Evolutionary conservation across 2,888 invertebrate genomes (phyloP).

Genomic region (Punctoribates punctum): DNA sequence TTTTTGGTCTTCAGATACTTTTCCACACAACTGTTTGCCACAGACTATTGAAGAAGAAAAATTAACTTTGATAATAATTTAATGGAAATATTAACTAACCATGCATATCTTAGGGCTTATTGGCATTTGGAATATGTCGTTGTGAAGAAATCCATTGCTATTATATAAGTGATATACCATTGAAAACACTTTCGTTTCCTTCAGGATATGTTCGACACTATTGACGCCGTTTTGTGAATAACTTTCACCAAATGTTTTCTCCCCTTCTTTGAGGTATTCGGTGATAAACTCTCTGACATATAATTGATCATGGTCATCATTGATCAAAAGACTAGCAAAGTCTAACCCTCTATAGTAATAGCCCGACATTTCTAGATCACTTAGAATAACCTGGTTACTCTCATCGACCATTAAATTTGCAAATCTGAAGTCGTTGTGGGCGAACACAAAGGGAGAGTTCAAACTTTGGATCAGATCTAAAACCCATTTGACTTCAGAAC

Average conservation of each 20-base stretch:
- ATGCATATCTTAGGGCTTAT: too few relatives aligned
- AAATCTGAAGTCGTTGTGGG: slow-evolving; percentile 26
- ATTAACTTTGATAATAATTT: too few relatives aligned
- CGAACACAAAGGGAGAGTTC: slow-evolving; percentile 6
- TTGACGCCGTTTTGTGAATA: neutral
- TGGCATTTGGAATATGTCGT: neutral
- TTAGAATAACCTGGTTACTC: neutral
- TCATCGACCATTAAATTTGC: slow-evolving; percentile 22
- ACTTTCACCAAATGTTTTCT: neutral
- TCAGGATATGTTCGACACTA: neutral
- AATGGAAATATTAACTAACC: too few relatives aligned
- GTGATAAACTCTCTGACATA: neutral
- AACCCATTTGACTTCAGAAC: slow-evolving; percentile 32
- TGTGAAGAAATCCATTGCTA: neutral
- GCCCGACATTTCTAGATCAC: slow-evolving; percentile 30
- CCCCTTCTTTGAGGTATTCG: neutral
- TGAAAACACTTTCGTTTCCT: neutral
- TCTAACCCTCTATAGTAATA: slow-evolving; percentile 34
- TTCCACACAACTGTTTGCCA: too few relatives aligned
- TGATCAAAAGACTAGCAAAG: neutral
- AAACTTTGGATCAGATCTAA: neutral
- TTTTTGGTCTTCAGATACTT: too few relatives aligned
- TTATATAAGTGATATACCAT: neutral
- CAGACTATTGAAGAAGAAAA: too few relatives aligned
- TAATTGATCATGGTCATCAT: neutral